phyloP scores from a whole-genome alignment of 1,140 invertebrate species.

The Rhynchophorus ferrugineus region DNA sequence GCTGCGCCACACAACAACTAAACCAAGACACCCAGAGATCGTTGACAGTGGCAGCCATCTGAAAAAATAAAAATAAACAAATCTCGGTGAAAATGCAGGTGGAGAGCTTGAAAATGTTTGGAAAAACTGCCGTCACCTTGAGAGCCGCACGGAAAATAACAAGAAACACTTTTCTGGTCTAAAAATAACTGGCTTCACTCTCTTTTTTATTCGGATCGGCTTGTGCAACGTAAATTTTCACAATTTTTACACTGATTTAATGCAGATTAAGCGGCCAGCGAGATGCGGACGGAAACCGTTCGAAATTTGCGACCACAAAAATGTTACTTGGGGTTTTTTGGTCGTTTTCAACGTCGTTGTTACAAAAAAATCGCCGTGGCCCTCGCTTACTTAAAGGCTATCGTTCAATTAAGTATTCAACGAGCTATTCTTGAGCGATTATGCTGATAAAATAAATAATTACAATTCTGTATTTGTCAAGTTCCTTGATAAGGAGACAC shows the following conservation, averaged over 20 bases:
- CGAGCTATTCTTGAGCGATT: neutral
- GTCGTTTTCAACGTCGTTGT: too few relatives aligned
- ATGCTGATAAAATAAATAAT: conserved; percentile 11
- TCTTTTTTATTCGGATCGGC: too few relatives aligned
- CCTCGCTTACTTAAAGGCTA: neutral
- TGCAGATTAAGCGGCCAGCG: too few relatives aligned
- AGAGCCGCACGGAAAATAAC: neutral
- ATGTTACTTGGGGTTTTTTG: too few relatives aligned
- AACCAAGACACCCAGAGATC: conserved; percentile 67
- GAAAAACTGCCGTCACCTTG: neutral
- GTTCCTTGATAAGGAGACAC: conserved; percentile 10
- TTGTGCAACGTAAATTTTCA: too few relatives aligned
- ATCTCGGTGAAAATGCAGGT: neutral
- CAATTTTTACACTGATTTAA: too few relatives aligned
- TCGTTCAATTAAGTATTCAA: conserved; percentile 4
- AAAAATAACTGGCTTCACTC: neutral
- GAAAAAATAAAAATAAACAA: conserved; percentile 7
- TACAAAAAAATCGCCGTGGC: neutral
- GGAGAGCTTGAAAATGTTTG: neutral
- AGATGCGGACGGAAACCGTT: too few relatives aligned
- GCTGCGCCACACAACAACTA: conserved; percentile 59
- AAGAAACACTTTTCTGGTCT: neutral
- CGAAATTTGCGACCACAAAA: too few relatives aligned
- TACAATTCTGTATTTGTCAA: conserved; percentile 1
- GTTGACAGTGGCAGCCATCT: conserved; percentile 47